Evolutionary conservation across 1,140 invertebrate species (phyloP).

Genomic region (Drosophila burlai): DNA sequence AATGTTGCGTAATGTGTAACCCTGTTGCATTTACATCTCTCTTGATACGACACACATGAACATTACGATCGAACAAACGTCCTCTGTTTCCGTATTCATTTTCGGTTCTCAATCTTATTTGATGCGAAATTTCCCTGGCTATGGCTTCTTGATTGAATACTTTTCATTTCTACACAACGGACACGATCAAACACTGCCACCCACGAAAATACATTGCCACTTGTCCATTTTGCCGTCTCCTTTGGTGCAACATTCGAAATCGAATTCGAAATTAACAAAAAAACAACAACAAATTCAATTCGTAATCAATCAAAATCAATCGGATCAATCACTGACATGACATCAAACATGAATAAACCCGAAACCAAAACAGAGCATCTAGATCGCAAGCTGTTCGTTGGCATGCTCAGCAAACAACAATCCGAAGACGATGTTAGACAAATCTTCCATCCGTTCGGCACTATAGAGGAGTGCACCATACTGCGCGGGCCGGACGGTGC

Average conservation of each 20-base stretch:
- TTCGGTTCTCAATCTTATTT: conserved; percentile 51
- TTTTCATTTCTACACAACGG: conserved; percentile 35
- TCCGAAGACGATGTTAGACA: conserved; percentile 99
- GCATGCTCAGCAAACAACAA: conserved; percentile 99
- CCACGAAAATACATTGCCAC: conserved; percentile 61
- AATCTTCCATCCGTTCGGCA: conserved; percentile 97
- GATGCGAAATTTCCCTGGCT: conserved; percentile 61
- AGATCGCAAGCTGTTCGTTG: conserved; percentile 99
- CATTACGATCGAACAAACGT: conserved; percentile 60
- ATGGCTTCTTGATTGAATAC: conserved; percentile 68
- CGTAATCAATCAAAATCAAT: conserved; percentile 47
- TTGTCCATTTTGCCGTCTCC: conserved; percentile 81
- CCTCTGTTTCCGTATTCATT: conserved; percentile 47
- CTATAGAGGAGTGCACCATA: conserved; percentile 99
- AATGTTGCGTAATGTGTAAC: conserved; percentile 77
- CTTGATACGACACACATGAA: conserved; percentile 65
- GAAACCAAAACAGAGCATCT: conserved; percentile 84
- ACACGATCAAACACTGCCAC: conserved; percentile 35
- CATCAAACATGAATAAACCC: conserved; percentile 41
- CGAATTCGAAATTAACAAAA: conserved; percentile 7
- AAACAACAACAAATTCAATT: conserved; percentile 24
- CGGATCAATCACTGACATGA: conserved; percentile 42
- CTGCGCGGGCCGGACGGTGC: conserved; percentile 97
- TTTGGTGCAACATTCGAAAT: conserved; percentile 64
- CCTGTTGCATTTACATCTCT: conserved; percentile 76